Evolutionary conservation across 2,797 vertebrate species (phyloP), one percentile per base, ranked within the genome.

Genomic region (Mycteria americana): DNA sequence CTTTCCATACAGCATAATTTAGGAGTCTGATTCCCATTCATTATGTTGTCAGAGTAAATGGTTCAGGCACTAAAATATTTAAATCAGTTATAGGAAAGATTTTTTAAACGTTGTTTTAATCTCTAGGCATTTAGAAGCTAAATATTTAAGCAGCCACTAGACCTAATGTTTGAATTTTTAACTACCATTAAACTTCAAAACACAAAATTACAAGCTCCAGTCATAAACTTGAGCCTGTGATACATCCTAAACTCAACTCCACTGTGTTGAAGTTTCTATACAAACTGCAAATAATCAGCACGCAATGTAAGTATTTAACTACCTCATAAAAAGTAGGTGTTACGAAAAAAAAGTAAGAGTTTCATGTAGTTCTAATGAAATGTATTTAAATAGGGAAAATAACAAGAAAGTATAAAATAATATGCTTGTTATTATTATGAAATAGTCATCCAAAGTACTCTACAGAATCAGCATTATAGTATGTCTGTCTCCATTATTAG

Each of bases 101-200:
- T 90, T 95, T 54, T 73, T 83, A 85, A 92, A 77, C 84, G 83
- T 51, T 89, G 31, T 93, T 96, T 94, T 93, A 95, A 92, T 94
- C 76, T 88, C 17, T 33, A 75, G 78, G 33, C 59, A 89, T 92
- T 89, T 74, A 89, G 73, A 93, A 95, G 67, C 84, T 91, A 94
- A 96, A 94, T 96, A 94, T 95, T 96, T 92, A 94, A 92, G 86
- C 72, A 95, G 65, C 76, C 69, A 76, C 86, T 56, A 77, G 72
- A 62, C 31, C 13, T 83, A 73, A 54, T 80, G 45, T 92, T 97
- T 93, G 75, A 94, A 54, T 92, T 95, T 94, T 92, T 89, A 75
- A 81, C 86, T 80, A 73, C 65, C 7, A 11, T 85, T 72, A 63
- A 65, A 77, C 31, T 85, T 93, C 72, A 85, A 23, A 46, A 80